Base-by-base conservation (phyloP, 92 coral and sea anemone species). In the Palythoa grandiflora region DNA sequence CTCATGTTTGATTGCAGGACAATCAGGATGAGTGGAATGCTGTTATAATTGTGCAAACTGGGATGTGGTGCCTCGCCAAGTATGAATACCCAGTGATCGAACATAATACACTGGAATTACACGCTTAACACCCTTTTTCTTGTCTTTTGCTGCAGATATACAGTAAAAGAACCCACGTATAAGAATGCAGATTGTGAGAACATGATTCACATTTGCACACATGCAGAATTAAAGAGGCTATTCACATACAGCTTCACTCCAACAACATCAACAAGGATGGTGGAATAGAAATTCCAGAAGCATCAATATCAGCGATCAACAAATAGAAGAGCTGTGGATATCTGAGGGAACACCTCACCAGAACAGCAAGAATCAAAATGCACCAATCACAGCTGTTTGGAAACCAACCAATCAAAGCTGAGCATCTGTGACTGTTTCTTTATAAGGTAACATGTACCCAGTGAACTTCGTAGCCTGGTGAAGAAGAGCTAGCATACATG, bases 71-170 rank as follows among this genome's bases (percentile, higher is more conserved):
- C 86, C 90, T 9, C 83, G 85, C 40, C 80, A 83, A 13, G 88
- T 88, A 65, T 81, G 85, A 71, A 92, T 83, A 70, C 89, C 90
- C 61, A 87, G 84, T 50, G 87, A 89, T 73, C 54, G 88, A 54
- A 92, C 66, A 17, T 54, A 38, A 50, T 77, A 79, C 75, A 48
- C 8, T 19, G 79, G 79, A 52, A 75, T 19, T 75, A 75, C 53
- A 50, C 9, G n/a, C 14, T 75, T 75, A 44, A 40, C 55, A 53
- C 35, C 48, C 37, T 75, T 50, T 75, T 60, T 75, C 16, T 75
- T 53, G 36, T 75, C 79, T 6, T 52, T n/a, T 2, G 79, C 79
- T 75, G 79, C 8, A 75, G 61, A 35, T 75, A 75, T 10, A 40
- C 47, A 75, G 48, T 16, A 71, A 4, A 71, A 4, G 15, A 17